These are phyloP conservation scores for Bothrops alternatus DNA, from an alignment of 2,797 vertebrate genomes.

Conservation along the genomic window DNA sequence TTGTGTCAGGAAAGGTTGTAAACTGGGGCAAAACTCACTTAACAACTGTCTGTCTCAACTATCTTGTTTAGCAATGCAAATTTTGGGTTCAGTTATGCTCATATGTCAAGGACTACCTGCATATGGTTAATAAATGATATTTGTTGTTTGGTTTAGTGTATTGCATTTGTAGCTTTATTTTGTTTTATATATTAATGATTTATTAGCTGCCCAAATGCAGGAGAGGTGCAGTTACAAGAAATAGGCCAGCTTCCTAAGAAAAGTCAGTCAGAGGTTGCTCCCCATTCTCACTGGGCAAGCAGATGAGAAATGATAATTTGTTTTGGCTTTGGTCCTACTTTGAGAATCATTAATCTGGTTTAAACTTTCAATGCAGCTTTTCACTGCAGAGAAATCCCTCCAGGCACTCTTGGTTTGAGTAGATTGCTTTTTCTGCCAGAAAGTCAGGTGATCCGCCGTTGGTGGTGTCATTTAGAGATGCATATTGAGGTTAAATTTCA, in stretches of 20 bases:
- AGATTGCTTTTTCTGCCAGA: neutral
- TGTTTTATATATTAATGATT: neutral
- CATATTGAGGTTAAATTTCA: slow-evolving; percentile 37
- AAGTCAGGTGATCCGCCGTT: neutral
- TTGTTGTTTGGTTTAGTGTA: neutral
- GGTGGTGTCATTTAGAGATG: slow-evolving; percentile 18
- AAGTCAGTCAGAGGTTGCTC: neutral
- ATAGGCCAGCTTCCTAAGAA: neutral
- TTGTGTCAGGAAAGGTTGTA: neutral
- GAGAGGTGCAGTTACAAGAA: neutral
- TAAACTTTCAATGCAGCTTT: neutral
- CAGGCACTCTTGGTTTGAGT: neutral
- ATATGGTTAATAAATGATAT: neutral
- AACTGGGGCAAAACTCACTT: neutral
- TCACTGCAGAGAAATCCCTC: neutral
- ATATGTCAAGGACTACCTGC: neutral
- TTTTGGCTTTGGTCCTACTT: neutral
- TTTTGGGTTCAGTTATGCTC: neutral
- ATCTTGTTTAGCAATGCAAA: neutral
- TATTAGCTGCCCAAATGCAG: neutral
- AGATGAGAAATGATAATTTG: neutral
- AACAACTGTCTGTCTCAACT: neutral
- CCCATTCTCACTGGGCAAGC: neutral
- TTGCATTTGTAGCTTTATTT: neutral
- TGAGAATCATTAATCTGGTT: neutral